A percentile compares a stretch with the other conserved stretches of the same genome.
Evolutionary conservation across 2,797 vertebrate species (phyloP).

Genomic region (Pipistrellus nathusii): DNA sequence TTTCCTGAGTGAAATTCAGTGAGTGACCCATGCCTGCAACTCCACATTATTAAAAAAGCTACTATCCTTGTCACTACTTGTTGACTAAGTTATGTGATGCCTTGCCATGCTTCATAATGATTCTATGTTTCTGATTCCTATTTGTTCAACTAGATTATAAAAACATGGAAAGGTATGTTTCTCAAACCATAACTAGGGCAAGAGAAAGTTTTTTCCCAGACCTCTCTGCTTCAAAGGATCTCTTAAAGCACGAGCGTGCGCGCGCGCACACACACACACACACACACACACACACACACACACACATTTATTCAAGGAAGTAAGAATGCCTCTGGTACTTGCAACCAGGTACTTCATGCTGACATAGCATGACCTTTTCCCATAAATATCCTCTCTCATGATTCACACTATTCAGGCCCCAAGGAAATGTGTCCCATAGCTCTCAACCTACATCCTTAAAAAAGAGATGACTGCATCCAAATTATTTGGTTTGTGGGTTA

Average conservation of each 20-base stretch:
- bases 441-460: background rate
- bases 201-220: background rate
- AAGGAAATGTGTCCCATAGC: background rate
- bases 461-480: background rate
- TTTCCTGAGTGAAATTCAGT: background rate
- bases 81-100: background rate
- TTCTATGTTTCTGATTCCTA: background rate
- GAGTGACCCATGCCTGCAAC: background rate
- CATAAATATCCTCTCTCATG: background rate
- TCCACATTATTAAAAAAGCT: background rate
- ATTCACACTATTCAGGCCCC: background rate
- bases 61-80: background rate
- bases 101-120: background rate
- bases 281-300: background rate
- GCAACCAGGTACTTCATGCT: background rate
- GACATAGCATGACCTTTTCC: background rate
- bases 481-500: background rate
- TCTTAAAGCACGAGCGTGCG: background rate
- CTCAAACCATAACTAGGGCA: background rate
- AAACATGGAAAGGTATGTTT: background rate
- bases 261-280: too few species aligned
- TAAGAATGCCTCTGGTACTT: background rate
- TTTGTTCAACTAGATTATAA: background rate
- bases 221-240: background rate
- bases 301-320: background rate